phyloP scores from a whole-genome alignment of 1,140 invertebrate genomes.

The Drosophila carrolli region DNA sequence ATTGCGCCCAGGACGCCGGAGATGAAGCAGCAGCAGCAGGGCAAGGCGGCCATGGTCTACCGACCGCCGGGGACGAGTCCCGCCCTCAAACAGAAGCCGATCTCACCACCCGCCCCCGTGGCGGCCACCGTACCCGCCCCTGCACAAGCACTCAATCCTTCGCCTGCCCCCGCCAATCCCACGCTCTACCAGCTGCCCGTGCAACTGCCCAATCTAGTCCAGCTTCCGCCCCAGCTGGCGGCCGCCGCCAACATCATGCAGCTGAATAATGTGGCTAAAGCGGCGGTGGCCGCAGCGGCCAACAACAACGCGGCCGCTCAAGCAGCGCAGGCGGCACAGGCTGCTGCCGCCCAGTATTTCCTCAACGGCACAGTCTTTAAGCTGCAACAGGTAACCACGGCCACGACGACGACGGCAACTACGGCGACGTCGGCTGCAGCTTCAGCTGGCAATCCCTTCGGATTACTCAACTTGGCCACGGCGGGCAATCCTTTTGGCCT shows the following conservation, averaged over 20 bases:
- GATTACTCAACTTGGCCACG: slow-evolving; percentile 45
- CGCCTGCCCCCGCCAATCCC: slow-evolving; percentile 44
- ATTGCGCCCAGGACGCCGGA: slow-evolving; percentile 82
- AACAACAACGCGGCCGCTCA: slow-evolving; percentile 66
- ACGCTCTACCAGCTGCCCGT: slow-evolving; percentile 82
- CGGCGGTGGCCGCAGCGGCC: slow-evolving; percentile 66
- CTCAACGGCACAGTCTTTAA: slow-evolving; percentile 84
- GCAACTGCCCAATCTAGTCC: slow-evolving; percentile 83
- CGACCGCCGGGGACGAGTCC: slow-evolving; percentile 21
- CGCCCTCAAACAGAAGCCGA: slow-evolving; percentile 54
- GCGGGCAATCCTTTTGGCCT: slow-evolving; percentile 6
- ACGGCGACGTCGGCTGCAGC: slow-evolving; percentile 67
- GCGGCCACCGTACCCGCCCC: slow-evolving; percentile 32
- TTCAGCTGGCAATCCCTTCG: slow-evolving; percentile 69
- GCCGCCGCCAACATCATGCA: slow-evolving; percentile 82
- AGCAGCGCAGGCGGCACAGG: slow-evolving; percentile 74
- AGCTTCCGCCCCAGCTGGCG: slow-evolving; percentile 79
- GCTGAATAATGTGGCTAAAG: slow-evolving; percentile 73
- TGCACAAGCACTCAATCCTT: slow-evolving; percentile 23
- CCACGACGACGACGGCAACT: slow-evolving; percentile 80
- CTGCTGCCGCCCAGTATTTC: slow-evolving; percentile 80
- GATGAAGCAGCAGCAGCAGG: slow-evolving; percentile 79
- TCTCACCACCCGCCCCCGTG: slow-evolving; percentile 35
- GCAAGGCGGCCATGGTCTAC: slow-evolving; percentile 43
- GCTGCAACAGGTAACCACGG: slow-evolving; percentile 81